Evolutionary conservation across 1,140 invertebrate genomes (phyloP).

Genomic region (Temnothorax nylanderi): DNA sequence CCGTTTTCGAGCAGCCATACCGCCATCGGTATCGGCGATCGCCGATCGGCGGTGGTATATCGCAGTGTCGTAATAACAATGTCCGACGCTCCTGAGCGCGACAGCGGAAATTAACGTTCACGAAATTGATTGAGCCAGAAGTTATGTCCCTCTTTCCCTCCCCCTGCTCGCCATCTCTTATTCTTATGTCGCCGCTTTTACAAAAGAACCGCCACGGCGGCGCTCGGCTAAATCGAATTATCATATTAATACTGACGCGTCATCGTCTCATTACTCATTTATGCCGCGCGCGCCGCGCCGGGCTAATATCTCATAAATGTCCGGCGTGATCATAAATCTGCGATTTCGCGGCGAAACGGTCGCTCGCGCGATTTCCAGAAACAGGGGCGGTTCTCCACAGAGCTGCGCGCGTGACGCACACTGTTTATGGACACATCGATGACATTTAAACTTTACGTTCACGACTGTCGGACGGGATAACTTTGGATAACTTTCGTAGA

Average conservation of each 20-base stretch:
- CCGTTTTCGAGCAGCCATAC: constrained; percentile 58
- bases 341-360: constrained; percentile 16
- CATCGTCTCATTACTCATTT: constrained; percentile 72
- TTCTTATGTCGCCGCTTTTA: constrained; percentile 55
- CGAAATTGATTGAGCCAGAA: constrained; percentile 56
- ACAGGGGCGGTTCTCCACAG: not conserved
- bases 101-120: constrained; percentile 67
- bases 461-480: not conserved
- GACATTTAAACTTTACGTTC: constrained; percentile 49
- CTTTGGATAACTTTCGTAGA: too few relatives aligned
- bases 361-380: not conserved
- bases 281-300: constrained; percentile 10
- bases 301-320: constrained; percentile 58
- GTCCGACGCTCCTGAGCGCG: constrained; percentile 55
- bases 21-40: constrained; percentile 40
- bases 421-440: constrained; percentile 18
- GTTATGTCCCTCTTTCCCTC: not conserved
- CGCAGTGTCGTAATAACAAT: constrained; percentile 73
- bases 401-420: not conserved
- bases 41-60: constrained; percentile 63
- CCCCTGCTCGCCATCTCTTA: too few relatives aligned
- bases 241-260: constrained; percentile 73
- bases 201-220: constrained; percentile 55
- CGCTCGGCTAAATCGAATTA: constrained; percentile 63
- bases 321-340: constrained; percentile 26